Base-by-base conservation (phyloP, 53 echinoderm and acorn worm species). In the Astropecten irregularis region DNA sequence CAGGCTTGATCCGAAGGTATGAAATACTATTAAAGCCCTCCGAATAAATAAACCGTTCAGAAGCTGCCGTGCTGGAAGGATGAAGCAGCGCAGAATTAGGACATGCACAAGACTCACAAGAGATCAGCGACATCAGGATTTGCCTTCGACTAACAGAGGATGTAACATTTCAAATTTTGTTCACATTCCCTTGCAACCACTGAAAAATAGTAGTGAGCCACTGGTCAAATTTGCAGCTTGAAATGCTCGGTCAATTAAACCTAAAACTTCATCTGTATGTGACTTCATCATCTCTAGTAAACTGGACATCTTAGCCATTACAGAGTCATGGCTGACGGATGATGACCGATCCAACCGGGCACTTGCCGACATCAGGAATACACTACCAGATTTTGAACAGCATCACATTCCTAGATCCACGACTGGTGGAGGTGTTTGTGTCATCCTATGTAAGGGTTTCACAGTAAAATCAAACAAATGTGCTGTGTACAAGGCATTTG, bases 391-490 rank as follows among this genome's bases (percentile, higher is more conserved):
- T 48, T 84, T 84, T 84, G 46, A 71, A 57, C 60, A 73, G 21
- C 59, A 55, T 48, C 71, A 84, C n/a, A 28, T 52, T 33, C 63
- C 76, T 9, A 74, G 86, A 85, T 36, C 36, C 30, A 19, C 74
- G 13, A 71, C 26, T 20, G 74, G 85, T 60, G 85, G 74, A 25
- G 48, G 85, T 40, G 85, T 85, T 22, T 72, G 73, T 28, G 65
- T 85, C 30, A 72, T 85, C 23, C n/a, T 86, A 48, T 77, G 77
- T 6, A 63, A 76, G 49, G 85, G 85, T n/a, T 85, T 85, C 60
- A 35, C 62, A 10, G 33, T 74, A 23, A 25, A 31, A 9, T 62
- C 40, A 19, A 85, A 85, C 48, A 72, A 6, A 26, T 16, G 62
- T 47, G 40, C 15, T 0, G 22, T 4, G 34, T 85, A 33, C 36